These are phyloP conservation scores for Leptinotarsa juncta DNA, from an alignment of 2,888 invertebrate species.

Conservation along the genomic window DNA sequence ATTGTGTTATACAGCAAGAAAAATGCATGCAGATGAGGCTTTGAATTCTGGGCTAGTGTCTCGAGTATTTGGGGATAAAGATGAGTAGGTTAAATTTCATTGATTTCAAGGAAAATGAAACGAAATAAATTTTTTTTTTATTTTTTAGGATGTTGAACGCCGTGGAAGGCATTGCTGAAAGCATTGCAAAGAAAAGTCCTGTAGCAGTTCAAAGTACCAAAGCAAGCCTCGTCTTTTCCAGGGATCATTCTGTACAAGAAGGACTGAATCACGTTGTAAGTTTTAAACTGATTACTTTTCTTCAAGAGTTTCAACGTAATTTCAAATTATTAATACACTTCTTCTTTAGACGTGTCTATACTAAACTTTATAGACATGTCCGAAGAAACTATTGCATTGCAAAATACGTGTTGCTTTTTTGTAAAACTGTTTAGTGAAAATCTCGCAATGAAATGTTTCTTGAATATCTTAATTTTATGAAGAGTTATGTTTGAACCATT, in stretches of 20 bases:
- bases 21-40: conserved; percentile 85
- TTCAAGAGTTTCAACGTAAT: no score
- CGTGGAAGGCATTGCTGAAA: conserved; percentile 79
- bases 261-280: conserved; percentile 93
- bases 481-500: no score
- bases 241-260: conserved; percentile 88
- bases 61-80: conserved; percentile 76
- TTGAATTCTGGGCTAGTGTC: conserved; percentile 85
- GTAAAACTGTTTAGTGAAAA: no score
- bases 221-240: conserved; percentile 82
- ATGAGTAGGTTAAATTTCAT: conserved; percentile 67
- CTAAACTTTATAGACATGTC: not conserved
- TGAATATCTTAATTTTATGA: no score
- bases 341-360: no score
- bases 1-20: conserved; percentile 87
- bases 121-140: not conserved
- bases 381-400: not conserved
- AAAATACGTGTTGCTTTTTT: no score
- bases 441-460: no score
- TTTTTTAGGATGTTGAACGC: conserved; percentile 75
- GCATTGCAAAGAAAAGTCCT: conserved; percentile 90
- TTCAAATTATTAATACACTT: no score
- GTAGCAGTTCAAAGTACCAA: conserved; percentile 95
- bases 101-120: not conserved
- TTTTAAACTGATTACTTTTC: not conserved